phyloP scores from a whole-genome alignment of 2,888 invertebrate species.

The Neoascia interrupta region DNA sequence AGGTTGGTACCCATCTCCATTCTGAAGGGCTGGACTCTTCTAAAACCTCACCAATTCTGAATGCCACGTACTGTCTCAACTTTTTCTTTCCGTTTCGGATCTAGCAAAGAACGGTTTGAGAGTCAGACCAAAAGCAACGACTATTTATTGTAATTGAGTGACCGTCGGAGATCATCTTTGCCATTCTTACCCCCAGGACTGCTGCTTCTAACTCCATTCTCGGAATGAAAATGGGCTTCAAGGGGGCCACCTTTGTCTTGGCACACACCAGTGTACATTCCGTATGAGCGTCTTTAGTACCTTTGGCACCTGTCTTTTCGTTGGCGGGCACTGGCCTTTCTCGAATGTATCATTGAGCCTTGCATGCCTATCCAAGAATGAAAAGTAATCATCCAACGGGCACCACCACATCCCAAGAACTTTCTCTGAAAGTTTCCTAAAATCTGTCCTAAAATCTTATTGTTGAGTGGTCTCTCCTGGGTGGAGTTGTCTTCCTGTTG shows the following conservation, averaged over 20 bases:
- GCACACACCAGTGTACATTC: constrained; percentile 3
- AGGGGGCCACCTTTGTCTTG: not conserved
- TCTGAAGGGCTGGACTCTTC: constrained; percentile 3
- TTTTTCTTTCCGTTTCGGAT: not conserved
- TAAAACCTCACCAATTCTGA: not conserved
- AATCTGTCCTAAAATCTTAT: not conserved
- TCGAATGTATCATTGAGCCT: not conserved
- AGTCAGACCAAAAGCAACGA: not conserved
- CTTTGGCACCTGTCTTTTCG: constrained; percentile 33
- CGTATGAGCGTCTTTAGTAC: not conserved
- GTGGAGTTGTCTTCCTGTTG: no score
- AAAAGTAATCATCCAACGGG: not conserved
- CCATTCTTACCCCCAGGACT: not conserved
- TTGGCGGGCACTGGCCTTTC: not conserved
- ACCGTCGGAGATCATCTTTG: not conserved
- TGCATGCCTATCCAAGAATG: not conserved
- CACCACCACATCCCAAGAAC: constrained; percentile 39
- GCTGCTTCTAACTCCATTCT: constrained; percentile 1
- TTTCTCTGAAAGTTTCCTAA: not conserved
- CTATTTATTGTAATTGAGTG: not conserved
- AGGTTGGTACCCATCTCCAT: constrained; percentile 9
- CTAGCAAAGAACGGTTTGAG: constrained; percentile 14
- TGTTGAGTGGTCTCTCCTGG: no score
- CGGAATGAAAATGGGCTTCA: not conserved
- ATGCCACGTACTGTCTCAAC: not conserved